Percentiles rank a stretch among this genome's conserved stretches.
Conservation (phyloP, 2,113 vertebrate genomes). For the Syngnathus floridae region DNA sequence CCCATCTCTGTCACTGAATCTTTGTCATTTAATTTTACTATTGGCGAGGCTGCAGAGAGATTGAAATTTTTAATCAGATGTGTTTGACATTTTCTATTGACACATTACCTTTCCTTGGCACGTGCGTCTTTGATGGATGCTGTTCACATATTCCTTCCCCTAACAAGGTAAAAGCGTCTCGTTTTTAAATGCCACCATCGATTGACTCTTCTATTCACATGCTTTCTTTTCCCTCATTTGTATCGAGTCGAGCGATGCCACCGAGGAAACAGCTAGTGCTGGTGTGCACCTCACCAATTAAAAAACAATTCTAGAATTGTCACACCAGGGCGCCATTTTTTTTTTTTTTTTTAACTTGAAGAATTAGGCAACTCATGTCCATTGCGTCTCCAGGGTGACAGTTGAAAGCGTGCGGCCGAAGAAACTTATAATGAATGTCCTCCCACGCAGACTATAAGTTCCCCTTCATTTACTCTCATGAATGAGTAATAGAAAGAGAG, state of each 20-base stretch:
- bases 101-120: not conserved
- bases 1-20: no score
- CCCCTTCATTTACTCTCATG: slow-evolving; percentile 54
- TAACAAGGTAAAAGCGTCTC: slow-evolving; percentile 9
- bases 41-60: no score
- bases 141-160: not conserved
- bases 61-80: not conserved
- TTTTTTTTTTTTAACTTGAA: not conserved
- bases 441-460: slow-evolving; percentile 37
- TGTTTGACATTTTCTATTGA: not conserved
- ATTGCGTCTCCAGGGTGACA: slow-evolving; percentile 20
- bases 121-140: not conserved
- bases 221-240: slow-evolving; percentile 3
- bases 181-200: slow-evolving; percentile 14
- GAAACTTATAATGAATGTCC: slow-evolving; percentile 32
- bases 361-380: slow-evolving; percentile 4
- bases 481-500: slow-evolving; percentile 43
- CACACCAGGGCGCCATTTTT: not conserved
- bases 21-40: no score
- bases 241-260: slow-evolving; percentile 10
- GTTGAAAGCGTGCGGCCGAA: slow-evolving; percentile 31
- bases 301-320: no score
- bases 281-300: no score
- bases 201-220: slow-evolving; percentile 30
- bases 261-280: slow-evolving; percentile 5